phyloP scores from a whole-genome alignment of 2,797 vertebrate genomes.

The Sarcoramphus papa region DNA sequence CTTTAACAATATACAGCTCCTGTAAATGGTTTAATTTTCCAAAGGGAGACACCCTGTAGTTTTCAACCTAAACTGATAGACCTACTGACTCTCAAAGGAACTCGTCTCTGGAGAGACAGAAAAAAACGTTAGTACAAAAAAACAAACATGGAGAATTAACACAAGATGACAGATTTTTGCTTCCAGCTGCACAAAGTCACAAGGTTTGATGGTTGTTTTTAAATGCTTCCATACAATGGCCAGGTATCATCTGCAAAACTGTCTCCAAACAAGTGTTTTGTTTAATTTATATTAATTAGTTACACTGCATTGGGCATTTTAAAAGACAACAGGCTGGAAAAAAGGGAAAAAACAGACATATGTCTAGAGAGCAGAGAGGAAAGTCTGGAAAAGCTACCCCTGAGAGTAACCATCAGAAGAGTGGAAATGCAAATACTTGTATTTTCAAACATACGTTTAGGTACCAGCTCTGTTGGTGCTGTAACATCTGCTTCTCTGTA shows the following conservation, averaged over 20 bases:
- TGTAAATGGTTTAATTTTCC: neutral
- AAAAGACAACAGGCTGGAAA: neutral
- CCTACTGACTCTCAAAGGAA: neutral
- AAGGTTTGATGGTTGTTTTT: neutral
- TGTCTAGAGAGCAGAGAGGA: slow-evolving; percentile 8
- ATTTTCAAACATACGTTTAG: slow-evolving; percentile 82
- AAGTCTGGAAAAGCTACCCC: slow-evolving; percentile 55
- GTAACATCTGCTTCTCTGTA: slow-evolving; percentile 69
- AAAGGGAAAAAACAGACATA: neutral
- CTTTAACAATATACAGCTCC: neutral
- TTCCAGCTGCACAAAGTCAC: neutral
- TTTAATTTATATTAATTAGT: neutral
- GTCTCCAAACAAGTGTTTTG: neutral
- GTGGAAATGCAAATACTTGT: neutral
- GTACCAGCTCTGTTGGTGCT: slow-evolving; percentile 68
- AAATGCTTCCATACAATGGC: neutral
- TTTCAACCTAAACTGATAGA: neutral
- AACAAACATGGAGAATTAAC: neutral
- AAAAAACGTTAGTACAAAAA: neutral
- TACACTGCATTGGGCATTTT: slow-evolving; percentile 51
- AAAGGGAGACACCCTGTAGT: neutral
- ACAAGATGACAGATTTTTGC: neutral
- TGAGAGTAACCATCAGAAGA: neutral
- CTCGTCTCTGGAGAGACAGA: neutral
- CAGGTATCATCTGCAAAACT: neutral